Conservation (phyloP, 2,797 vertebrate genomes). For the Graptemys geographica region DNA sequence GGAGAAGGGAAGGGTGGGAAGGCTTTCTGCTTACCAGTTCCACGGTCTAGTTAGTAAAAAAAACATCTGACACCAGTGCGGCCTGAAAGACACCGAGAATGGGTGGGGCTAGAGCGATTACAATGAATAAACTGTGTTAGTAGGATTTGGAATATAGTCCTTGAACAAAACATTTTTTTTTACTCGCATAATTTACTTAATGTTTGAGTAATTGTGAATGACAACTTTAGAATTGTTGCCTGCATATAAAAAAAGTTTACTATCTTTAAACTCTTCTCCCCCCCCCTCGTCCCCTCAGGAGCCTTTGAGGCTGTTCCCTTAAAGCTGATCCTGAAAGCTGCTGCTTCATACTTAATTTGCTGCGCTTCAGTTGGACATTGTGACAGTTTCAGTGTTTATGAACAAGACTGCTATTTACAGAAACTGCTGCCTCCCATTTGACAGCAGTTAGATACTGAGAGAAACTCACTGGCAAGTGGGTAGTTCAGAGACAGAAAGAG, state of each 20-base stretch:
- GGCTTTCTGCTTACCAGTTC: slow-evolving; percentile 62
- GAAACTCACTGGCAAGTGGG: not conserved
- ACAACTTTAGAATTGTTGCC: not conserved
- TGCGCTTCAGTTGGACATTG: not conserved
- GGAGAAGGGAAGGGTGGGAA: slow-evolving; percentile 79
- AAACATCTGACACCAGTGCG: slow-evolving; percentile 64
- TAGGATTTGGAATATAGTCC: not conserved
- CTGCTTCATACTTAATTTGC: slow-evolving; percentile 4
- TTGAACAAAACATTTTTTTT: not conserved
- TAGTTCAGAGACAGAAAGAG: slow-evolving; percentile 11
- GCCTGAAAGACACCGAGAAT: slow-evolving; percentile 43
- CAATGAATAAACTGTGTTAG: slow-evolving; percentile 52
- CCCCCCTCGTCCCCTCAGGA: not conserved
- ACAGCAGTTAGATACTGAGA: not conserved
- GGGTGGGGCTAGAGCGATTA: slow-evolving; percentile 39
- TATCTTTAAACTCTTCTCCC: not conserved
- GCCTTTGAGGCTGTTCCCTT: not conserved
- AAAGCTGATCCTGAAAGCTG: not conserved
- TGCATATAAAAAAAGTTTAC: not conserved
- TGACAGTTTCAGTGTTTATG: slow-evolving; percentile 28
- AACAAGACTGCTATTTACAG: slow-evolving; percentile 36
- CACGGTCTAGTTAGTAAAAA: slow-evolving; percentile 60
- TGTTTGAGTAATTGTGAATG: slow-evolving; percentile 39
- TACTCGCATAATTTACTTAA: not conserved
- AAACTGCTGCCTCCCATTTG: not conserved